Base-by-base conservation (phyloP, 2,888 invertebrate species). In the Clivina fossor region DNA sequence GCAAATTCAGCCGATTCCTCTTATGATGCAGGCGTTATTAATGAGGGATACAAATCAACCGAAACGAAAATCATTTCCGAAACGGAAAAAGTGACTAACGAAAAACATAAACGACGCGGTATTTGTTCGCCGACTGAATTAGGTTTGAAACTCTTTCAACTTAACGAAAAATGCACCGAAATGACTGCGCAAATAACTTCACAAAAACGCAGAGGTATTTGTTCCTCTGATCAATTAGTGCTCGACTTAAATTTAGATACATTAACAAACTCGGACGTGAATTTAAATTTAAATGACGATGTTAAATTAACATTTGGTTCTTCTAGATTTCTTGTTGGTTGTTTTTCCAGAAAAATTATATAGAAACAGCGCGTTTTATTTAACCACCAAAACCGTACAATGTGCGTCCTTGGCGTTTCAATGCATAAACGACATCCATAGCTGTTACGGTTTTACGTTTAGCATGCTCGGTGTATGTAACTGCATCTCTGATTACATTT, bases 171-270 rank as follows among this genome's bases (percentile, higher is more conserved):
- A 58, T n/a, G n/a, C n/a, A n/a, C n/a, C n/a, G n/a, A n/a, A n/a
- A n/a, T n/a, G n/a, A n/a, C n/a, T n/a, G 76, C 77, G 4, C 75
- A 76, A 50, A 62, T 78, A 32, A 76, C 76, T 59, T 69, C 76
- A 35, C 77, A 79, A 63, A 81, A 80, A 68, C 75, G 81, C 2
- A 72, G 80, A 50, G 81, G 79, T 4, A 80, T 81, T 62, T 81
- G 79, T 66, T 78, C 80, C 1, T 75, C 80, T 9, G 78, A 76
- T 63, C 79, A 78, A 59, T 66, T 80, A 11, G 74, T 74, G 62
- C 71, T 76, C 41, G 73, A 74, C 60, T 70, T 76, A 46, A n/a
- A n/a, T n/a, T 63, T 75, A 24, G 73, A 73, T 62, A 57, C 76
- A 32, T 78, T 78, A 2, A 76, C 78, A 40, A 78, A 78, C 59